Evolutionary conservation across 2,888 invertebrate species (phyloP).

Genomic region (Lampropteryx suffumata): DNA sequence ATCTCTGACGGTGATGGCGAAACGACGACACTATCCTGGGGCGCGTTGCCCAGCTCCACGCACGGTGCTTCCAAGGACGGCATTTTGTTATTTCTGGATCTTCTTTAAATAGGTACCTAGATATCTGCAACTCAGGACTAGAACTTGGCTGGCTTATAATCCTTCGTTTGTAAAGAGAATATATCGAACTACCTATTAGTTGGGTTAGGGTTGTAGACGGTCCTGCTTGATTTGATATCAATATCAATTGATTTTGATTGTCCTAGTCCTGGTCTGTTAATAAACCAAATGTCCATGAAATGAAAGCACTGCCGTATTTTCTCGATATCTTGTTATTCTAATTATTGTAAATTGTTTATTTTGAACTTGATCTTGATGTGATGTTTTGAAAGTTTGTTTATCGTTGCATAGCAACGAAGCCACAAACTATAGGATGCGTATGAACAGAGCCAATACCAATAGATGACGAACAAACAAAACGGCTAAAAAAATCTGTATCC

Average conservation of each 20-base stretch:
- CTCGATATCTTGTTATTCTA: not conserved
- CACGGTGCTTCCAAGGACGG: constrained; percentile 66
- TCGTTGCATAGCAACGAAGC: constrained; percentile 12
- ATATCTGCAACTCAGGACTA: not conserved
- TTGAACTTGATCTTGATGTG: constrained; percentile 8
- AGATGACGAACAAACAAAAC: no score
- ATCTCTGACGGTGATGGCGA: constrained; percentile 73
- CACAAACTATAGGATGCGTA: no score
- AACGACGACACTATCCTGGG: constrained; percentile 53
- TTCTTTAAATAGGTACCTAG: not conserved
- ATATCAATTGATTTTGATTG: no score
- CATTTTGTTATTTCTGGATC: constrained; percentile 44
- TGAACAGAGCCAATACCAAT: no score
- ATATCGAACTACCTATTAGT: no score
- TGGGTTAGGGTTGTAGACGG: no score
- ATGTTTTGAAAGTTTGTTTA: constrained; percentile 18
- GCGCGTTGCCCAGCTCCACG: constrained; percentile 68
- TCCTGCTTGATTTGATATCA: no score
- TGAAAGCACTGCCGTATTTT: not conserved
- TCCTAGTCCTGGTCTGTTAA: no score
- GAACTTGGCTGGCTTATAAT: no score
- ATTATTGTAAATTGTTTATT: constrained; percentile 9
- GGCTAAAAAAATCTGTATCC: no score
- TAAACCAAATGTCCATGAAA: not conserved
- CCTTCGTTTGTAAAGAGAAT: no score